Base-by-base conservation (phyloP, 1,140 invertebrate genomes). In the Pachyrhynchus sulphureomaculatus region DNA sequence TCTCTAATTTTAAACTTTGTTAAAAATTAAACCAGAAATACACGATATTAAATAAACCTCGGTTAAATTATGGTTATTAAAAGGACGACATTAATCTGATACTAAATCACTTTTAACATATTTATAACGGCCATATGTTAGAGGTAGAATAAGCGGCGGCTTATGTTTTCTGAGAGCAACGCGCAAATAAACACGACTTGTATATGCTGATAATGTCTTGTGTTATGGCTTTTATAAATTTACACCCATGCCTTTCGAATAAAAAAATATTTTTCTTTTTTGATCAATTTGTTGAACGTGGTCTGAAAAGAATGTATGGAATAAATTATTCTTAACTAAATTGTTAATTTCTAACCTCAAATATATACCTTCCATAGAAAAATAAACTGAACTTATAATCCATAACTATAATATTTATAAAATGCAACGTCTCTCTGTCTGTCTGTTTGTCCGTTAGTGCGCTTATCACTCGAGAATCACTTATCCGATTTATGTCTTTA, bases 71-170 rank as follows among this genome's bases (percentile, higher is more conserved):
- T 60, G 34, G 57, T 60, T 60, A 60, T 60, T 60, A 51, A 60
- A 60, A 60, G 57, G 57, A 60, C 57, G 57, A 60, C 57, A 44
- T 52, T 52, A 60, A 60, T 60, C 47, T 48, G 57, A 32, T 36
- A 18, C 17, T 60, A 60, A 60, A 60, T 60, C 57, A 60, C 57
- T 60, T 52, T 17, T 44, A 60, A 52, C 57, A 60, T 60, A 60
- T 60, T 60, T 60, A 60, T 60, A 60, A 60, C 57, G 57, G 57
- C 57, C 57, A 60, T 60, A 60, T 60, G 57, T 60, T 60, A 47
- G 36, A 60, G 57, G 48, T 60, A 13, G 39, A 32, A 60, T 60
- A 60, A 60, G n/a, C 49, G 57, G 13, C 47, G 48, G 39, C 10
- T 18, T 47, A 52, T 60, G 47, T 60, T 60, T 52, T 53, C 51